Base-by-base conservation (phyloP, 2,113 vertebrate genomes). In the Psilopogon haemacephalus region DNA sequence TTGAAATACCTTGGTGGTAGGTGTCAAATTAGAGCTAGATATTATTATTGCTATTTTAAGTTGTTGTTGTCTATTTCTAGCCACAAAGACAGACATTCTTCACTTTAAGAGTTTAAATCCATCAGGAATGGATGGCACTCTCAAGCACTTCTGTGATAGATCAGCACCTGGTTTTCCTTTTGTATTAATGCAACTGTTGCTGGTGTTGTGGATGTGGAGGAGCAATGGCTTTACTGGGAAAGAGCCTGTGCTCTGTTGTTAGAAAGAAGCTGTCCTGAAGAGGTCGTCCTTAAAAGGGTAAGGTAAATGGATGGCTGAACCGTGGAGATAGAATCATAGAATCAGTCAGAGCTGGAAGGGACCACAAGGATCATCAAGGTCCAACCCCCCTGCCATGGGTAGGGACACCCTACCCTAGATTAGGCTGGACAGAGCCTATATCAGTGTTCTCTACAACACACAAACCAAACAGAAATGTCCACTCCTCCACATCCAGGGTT, bases 281-380 rank as follows among this genome's bases (percentile, higher is more conserved):
- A 92, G 77, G 70, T 93, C 93, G 84, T 37, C 91, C 94, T 95
- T 94, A 87, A 89, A 93, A 96, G 94, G 81, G 78, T 91, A 73
- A 89, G 79, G 65, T 58, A 93, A 91, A 59, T 67, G 27, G 62
- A 58, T 48, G 20, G 40, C 64, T 80, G 73, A 79, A 78, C 60
- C 73, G 40, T 65, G 76, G 79, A 95, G 92, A 91, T 70, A n/a
- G n/a, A n/a, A n/a, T n/a, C n/a, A n/a, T n/a, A n/a, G n/a, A n/a
- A n/a, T n/a, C n/a, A n/a, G n/a, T n/a, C n/a, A n/a, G n/a, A n/a
- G n/a, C n/a, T n/a, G n/a, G n/a, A n/a, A n/a, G n/a, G n/a, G n/a
- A n/a, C n/a, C n/a, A n/a, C n/a, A n/a, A n/a, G n/a, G n/a, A n/a
- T n/a, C n/a, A n/a, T n/a, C n/a, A n/a, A n/a, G n/a, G n/a, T n/a